Base-by-base conservation (phyloP, 2,113 vertebrate species). In the Aythya baeri region DNA sequence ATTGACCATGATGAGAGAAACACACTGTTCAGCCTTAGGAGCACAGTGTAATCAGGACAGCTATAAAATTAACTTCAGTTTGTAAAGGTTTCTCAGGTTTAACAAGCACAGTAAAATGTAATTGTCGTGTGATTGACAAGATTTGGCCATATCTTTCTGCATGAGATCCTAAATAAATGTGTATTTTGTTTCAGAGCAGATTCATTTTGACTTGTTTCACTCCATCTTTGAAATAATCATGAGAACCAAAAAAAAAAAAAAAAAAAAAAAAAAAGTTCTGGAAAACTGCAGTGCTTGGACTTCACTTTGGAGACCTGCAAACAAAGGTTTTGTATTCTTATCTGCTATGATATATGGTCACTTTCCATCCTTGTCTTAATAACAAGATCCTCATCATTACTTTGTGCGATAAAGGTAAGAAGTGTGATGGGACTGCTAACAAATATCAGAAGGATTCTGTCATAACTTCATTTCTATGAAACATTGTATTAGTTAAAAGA, bases 71-170 rank as follows among this genome's bases (percentile, higher is more conserved):
- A 43, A 54, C 5, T 44, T 71, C 32, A 66, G 41, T 95, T 65
- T 80, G 41, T 70, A 83, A 88, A 80, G 16, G 29, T 76, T 95
- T 95, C 54, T 93, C 66, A 59, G 17, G 54, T 89, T 94, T 89
- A 79, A 88, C 5, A 57, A 27, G 18, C 38, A 76, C 16, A 36
- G 34, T 79, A 86, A 95, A 95, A 92, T 29, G 34, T 44, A 38
- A 73, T 21, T 11, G 38, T 75, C 58, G 88, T 81, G 52, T 68
- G 83, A 88, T 7, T 86, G 86, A 86, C 57, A 91, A 85, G 73
- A 86, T 58, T 61, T 50, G 25, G 86, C 29, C 4, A 4, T 27
- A 63, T 65, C 31, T 84, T 84, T 94, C 73, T 49, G 6, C 26
- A 38, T 18, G 29, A 77, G 25, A 49, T 29, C 38, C 74, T 62